A percentile compares a stretch with the other conserved stretches of the same genome.
phyloP scores from a whole-genome alignment of 2,113 vertebrate genomes.

The Arothron firmamentum region DNA sequence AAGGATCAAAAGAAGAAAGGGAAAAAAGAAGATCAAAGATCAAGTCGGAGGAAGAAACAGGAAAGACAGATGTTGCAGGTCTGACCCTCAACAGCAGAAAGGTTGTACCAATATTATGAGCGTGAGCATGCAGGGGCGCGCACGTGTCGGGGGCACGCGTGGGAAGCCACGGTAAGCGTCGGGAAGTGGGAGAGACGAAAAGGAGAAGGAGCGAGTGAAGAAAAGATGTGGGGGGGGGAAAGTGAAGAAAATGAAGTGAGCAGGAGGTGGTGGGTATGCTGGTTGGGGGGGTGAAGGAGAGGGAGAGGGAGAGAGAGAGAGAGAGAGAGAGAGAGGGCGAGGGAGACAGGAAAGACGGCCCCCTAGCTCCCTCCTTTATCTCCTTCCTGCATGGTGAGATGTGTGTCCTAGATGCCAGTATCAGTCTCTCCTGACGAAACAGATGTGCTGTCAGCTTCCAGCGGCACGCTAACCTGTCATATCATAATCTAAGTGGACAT shows the following conservation, averaged over 20 bases:
- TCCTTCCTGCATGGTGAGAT: slow-evolving; percentile 77
- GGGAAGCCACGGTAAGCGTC: slow-evolving; percentile 36
- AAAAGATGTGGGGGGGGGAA: slow-evolving; percentile 23
- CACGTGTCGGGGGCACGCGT: slow-evolving; percentile 3
- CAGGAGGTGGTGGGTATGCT: slow-evolving; percentile 47
- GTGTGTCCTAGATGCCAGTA: slow-evolving; percentile 86
- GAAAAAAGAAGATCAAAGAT: slow-evolving; percentile 21
- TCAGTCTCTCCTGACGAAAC: slow-evolving; percentile 83
- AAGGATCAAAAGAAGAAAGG: slow-evolving; percentile 18
- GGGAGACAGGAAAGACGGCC: slow-evolving; percentile 71
- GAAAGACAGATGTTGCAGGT: slow-evolving; percentile 32
- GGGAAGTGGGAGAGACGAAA: slow-evolving; percentile 44
- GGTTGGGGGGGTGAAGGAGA: slow-evolving; percentile 29
- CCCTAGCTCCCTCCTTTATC: slow-evolving; percentile 74
- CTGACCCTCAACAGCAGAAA: slow-evolving; percentile 20
- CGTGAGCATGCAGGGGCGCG: neutral
- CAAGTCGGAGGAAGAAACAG: slow-evolving; percentile 2
- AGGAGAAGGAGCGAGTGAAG: slow-evolving; percentile 52
- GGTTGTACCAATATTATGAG: slow-evolving; percentile 2
- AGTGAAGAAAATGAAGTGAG: slow-evolving; percentile 50
- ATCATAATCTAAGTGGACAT: slow-evolving; percentile 87
- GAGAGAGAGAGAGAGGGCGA: slow-evolving; percentile 36
- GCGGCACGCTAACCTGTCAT: slow-evolving; percentile 80
- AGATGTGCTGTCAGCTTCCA: slow-evolving; percentile 87
- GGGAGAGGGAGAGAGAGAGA: no score